These are phyloP conservation scores for Hypothenemus hampei DNA, from an alignment of 1,140 invertebrate species.

Conservation along the genomic window DNA sequence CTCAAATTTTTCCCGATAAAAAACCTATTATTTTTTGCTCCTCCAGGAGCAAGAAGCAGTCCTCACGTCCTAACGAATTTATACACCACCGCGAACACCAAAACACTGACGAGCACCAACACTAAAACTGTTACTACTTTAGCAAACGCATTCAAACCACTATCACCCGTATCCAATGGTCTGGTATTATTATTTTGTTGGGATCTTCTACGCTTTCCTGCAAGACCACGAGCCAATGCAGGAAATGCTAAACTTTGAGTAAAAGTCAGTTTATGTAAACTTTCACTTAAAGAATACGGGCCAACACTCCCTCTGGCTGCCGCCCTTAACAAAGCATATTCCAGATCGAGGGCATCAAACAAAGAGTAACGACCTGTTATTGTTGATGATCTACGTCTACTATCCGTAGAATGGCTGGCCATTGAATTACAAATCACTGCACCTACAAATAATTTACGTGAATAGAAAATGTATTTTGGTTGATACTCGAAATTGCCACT, in stretches of 20 bases:
- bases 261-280: constrained; percentile 69
- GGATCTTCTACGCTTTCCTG: constrained; percentile 57
- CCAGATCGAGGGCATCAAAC: constrained; percentile 65
- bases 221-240: constrained; percentile 62
- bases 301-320: constrained; percentile 66
- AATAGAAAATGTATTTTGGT: too few relatives aligned
- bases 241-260: constrained; percentile 71
- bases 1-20: constrained; percentile 30
- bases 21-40: constrained; percentile 32
- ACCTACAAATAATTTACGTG: too few relatives aligned
- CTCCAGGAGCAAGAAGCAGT: constrained; percentile 61
- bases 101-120: constrained; percentile 63
- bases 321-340: constrained; percentile 62
- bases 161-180: constrained; percentile 56
- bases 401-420: constrained; percentile 47
- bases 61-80: constrained; percentile 73
- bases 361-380: constrained; percentile 54
- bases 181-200: constrained; percentile 49
- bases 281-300: constrained; percentile 66
- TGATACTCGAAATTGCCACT: too few relatives aligned
- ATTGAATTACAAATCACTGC: constrained; percentile 42
- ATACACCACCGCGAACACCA: constrained; percentile 70
- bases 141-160: constrained; percentile 63
- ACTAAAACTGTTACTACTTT: constrained; percentile 67
- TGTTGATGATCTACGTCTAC: constrained; percentile 48